Evolutionary conservation across 2,888 invertebrate genomes (phyloP).

Genomic region (Uloborus plumipes): DNA sequence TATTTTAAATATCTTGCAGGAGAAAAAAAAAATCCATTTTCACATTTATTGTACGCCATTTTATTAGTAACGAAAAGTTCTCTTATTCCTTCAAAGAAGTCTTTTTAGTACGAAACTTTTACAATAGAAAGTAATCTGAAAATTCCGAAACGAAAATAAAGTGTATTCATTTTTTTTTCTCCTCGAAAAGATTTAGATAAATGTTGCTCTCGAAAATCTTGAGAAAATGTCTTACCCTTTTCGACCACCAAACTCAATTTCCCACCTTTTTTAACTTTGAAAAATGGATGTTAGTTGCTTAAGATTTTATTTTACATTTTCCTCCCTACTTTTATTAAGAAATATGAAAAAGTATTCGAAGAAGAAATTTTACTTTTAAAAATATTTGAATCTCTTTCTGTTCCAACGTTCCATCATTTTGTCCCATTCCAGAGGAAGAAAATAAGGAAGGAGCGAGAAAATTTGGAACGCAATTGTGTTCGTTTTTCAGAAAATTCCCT

Average conservation of each 20-base stretch:
- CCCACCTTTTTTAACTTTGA: conserved; percentile 24
- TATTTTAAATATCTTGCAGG: too few relatives aligned
- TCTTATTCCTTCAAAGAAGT: too few relatives aligned
- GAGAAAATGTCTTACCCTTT: neutral
- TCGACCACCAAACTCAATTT: conserved; percentile 37
- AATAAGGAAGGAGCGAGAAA: conserved; percentile 16
- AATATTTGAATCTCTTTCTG: conserved; percentile 31
- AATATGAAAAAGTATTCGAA: conserved; percentile 13
- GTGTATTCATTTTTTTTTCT: too few relatives aligned
- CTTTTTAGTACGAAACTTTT: too few relatives aligned
- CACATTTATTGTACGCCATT: too few relatives aligned
- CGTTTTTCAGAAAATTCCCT: conserved; percentile 24
- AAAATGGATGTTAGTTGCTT: conserved; percentile 16
- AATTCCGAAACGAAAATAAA: too few relatives aligned
- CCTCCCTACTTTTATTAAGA: conserved; percentile 27
- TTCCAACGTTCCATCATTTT: conserved; percentile 15
- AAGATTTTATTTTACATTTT: conserved; percentile 34
- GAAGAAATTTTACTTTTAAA: conserved; percentile 46
- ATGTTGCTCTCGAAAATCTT: too few relatives aligned
- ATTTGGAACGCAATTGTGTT: conserved; percentile 48
- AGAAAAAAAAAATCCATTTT: too few relatives aligned
- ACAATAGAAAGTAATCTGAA: too few relatives aligned
- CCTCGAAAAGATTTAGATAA: too few relatives aligned
- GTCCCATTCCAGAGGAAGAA: conserved; percentile 17
- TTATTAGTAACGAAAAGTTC: too few relatives aligned